These are phyloP conservation scores for Streptopelia turtur DNA, from an alignment of 2,797 vertebrate species.

Conservation along the genomic window DNA sequence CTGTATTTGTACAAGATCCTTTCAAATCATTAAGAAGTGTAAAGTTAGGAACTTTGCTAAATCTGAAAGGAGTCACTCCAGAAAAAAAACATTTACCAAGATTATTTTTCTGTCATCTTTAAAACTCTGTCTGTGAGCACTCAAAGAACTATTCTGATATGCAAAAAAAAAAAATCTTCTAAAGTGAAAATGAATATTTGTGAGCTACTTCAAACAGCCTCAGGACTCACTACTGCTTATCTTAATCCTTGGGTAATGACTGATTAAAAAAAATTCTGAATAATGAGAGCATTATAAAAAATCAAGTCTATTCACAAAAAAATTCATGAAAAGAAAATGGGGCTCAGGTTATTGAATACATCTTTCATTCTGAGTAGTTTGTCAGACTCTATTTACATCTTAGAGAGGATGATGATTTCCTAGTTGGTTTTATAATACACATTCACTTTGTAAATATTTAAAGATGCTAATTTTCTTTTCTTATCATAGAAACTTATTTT, in stretches of 20 bases:
- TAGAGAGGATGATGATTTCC: conserved; percentile 6
- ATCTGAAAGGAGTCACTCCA: neutral
- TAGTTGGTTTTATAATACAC: neutral
- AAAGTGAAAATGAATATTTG: conserved; percentile 37
- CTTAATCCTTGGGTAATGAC: neutral
- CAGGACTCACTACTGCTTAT: neutral
- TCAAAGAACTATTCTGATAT: neutral
- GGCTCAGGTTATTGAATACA: conserved; percentile 2
- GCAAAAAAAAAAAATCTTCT: neutral
- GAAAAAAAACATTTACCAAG: neutral
- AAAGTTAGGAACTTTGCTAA: neutral
- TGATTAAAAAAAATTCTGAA: conserved; percentile 41
- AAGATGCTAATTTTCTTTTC: conserved; percentile 57
- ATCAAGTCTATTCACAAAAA: conserved; percentile 58
- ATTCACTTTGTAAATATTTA: conserved; percentile 31
- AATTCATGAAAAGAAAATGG: neutral
- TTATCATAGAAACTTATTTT: conserved; percentile 32
- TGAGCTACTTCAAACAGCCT: neutral
- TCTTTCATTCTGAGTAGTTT: conserved; percentile 31
- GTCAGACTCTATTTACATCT: conserved; percentile 27
- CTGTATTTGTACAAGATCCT: neutral
- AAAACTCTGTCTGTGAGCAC: neutral
- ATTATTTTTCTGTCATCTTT: neutral
- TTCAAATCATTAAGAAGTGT: neutral
- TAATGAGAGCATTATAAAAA: conserved; percentile 56